A percentile compares a stretch with the other conserved stretches of the same genome.
Evolutionary conservation across 2,113 vertebrate genomes (phyloP).

Genomic region (Seriola rivoliana): DNA sequence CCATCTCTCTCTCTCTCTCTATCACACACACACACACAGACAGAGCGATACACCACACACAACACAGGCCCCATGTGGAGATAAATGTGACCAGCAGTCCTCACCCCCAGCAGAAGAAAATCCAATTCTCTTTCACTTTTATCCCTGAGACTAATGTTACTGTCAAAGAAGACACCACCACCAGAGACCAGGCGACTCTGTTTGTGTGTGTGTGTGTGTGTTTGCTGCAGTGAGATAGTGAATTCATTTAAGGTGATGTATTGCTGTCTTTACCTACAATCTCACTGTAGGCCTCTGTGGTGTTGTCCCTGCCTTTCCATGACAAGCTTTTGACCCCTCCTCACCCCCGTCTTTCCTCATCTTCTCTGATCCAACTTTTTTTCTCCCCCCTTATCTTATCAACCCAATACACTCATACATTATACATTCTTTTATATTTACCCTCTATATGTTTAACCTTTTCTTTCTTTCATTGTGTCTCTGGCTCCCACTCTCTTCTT

Average conservation of each 20-base stretch:
- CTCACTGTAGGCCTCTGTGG: constrained; percentile 74
- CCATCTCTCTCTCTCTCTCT: not conserved
- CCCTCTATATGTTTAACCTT: not conserved
- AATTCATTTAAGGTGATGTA: constrained; percentile 89
- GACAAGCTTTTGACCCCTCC: constrained; percentile 61
- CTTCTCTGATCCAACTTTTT: not conserved
- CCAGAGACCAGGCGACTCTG: constrained; percentile 73
- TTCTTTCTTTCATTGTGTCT: not conserved
- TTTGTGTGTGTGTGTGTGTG: constrained; percentile 69
- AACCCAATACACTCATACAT: not conserved
- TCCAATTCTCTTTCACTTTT: constrained; percentile 85
- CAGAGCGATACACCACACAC: constrained; percentile 51
- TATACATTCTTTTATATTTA: not conserved
- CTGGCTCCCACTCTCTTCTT: not conserved
- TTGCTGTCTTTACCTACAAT: constrained; percentile 83
- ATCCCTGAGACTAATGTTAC: constrained; percentile 88
- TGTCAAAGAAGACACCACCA: constrained; percentile 83
- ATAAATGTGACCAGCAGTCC: constrained; percentile 82
- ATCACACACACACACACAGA: constrained; percentile 30
- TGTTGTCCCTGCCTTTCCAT: constrained; percentile 74
- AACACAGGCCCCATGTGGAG: constrained; percentile 68
- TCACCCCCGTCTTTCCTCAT: not conserved
- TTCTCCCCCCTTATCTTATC: not conserved
- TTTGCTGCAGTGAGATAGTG: constrained; percentile 83
- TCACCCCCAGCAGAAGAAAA: constrained; percentile 84